Evolutionary conservation across 1,140 invertebrate genomes (phyloP), one percentile per base, ranked within the genome.

Genomic region (Chlorops oryzae): DNA sequence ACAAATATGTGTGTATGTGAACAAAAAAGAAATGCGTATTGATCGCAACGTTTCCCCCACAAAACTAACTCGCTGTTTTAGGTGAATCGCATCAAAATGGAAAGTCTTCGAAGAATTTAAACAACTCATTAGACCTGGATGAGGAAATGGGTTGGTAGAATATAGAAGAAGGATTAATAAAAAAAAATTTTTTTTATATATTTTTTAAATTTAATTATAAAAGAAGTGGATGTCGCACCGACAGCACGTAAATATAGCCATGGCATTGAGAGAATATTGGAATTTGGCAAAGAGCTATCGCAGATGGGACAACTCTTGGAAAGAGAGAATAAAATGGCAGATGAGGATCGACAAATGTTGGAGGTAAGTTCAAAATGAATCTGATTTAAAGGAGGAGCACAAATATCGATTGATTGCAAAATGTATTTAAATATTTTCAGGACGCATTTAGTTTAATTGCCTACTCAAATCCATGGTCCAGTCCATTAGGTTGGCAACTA

Each of bases 381-480:
- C 35, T 5, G 18, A 21, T 22, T 22, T n/a, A 32, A 12, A 32
- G 13, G 23, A 21, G 2, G 15, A 24, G n/a, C 17, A 54, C 15
- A 51, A 18, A 42, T 10, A 47, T 2, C n/a, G 25, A 24, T 20
- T 10, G 6, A 43, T 17, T 18, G 34, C 27, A 13, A 22, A 41
- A 23, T 43, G 6, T 41, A 5, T 17, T 40, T 32, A 50, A 47
- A 25, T 20, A 21, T 18, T 53, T 47, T 1, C 78, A 96, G 84
- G 90, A 98, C 77, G 95, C 94, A 61, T 98, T 98, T 78, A 97
- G 94, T 79, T 81, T 98, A 62, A 78, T 98, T 62, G 95, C 96
- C 12, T 98, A 98, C 77, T 89, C 92, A 59, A 96, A 98, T 80
- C 96, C 96, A 7, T 97, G 92, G 92, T 85, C 83, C 62, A 96